These are phyloP conservation scores for Struthidea cinerea DNA, from an alignment of 2,113 vertebrate genomes.

Conservation along the genomic window DNA sequence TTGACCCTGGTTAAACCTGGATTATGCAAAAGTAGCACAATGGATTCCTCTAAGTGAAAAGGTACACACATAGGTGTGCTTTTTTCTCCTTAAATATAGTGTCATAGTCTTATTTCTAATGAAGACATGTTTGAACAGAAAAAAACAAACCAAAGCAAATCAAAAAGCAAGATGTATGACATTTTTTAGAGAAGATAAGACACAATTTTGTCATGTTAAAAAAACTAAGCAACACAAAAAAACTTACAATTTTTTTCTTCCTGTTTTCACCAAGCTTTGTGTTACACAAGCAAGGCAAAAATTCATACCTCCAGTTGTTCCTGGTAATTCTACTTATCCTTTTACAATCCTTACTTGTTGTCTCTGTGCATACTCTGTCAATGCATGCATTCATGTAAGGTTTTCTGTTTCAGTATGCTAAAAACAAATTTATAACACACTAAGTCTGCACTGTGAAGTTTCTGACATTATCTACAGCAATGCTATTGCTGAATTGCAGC, in stretches of 20 bases:
- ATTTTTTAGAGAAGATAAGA: neutral
- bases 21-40: neutral
- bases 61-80: neutral
- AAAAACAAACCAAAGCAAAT: neutral
- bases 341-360: neutral
- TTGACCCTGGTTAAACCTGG: neutral
- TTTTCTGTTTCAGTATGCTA: neutral
- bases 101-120: neutral
- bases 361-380: neutral
- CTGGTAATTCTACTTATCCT: neutral
- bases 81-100: neutral
- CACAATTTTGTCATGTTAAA: neutral
- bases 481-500: neutral
- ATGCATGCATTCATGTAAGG: neutral
- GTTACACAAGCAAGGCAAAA: neutral
- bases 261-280: neutral
- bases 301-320: neutral
- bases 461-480: neutral
- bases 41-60: neutral
- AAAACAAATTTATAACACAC: neutral
- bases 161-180: neutral
- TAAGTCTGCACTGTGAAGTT: neutral
- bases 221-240: neutral
- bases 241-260: accelerated
- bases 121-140: neutral